Base-by-base conservation (phyloP, 2,113 vertebrate species). In the Pardalotus punctatus region DNA sequence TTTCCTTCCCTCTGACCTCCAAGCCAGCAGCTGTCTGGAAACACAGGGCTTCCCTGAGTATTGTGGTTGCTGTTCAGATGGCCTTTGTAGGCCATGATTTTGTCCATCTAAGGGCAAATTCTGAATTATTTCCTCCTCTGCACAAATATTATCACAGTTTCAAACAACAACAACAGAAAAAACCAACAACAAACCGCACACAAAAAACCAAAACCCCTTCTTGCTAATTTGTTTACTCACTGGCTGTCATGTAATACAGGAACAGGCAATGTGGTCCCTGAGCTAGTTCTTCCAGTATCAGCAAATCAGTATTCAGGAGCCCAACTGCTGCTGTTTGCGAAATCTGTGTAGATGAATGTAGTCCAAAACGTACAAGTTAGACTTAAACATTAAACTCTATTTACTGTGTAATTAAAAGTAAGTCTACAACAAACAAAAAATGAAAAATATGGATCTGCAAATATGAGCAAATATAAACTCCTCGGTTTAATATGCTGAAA, bases 1-100 rank as follows among this genome's bases (percentile, higher is more conserved):
- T 90, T 98, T 98, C 98, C 98, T 95, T 94, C 93, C 93, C 84
- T n/a, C 80, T 94, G 95, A 95, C 53, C 90, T 93, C 65, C 29
- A 48, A 51, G 66, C 79, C 88, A 82, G 69, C 83, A 90, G 73
- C 69, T 54, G 66, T 85, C 92, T 95, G 81, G 60, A 57, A 67
- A 97, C 90, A 86, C 43, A 58, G 50, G 67, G 27, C 81, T 73
- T 85, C 71, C 11, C 64, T 15, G 47, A 21, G n/a, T 60, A 27
- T 29, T 62, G 77, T 76, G 47, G 10, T 9, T 57, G 42, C 35
- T 72, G 33, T 51, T 90, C 77, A 81, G 64, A 51, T 97, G 93
- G 14, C 18, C 66, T 87, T 89, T 45, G 33, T 19, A 38, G 38
- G 14, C 12, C 29, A 20, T 24, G 45, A 50, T 53, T 24, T 24